Base-by-base conservation (phyloP, 2,888 invertebrate genomes). In the Synanthedon andrenaeformis region DNA sequence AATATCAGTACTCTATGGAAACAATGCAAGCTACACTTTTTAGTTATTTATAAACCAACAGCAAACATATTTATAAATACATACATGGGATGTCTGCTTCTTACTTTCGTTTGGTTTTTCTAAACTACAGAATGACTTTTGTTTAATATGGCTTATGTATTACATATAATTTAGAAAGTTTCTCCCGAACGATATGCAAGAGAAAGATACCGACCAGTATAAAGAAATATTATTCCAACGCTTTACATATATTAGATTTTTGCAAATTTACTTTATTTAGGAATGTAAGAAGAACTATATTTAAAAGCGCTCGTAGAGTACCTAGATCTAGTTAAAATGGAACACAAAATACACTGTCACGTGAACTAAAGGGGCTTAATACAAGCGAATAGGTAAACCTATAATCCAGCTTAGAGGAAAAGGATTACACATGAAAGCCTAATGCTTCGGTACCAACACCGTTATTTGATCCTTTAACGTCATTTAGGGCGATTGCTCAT, bases 381-480 rank as follows among this genome's bases (percentile, higher is more conserved):
- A 64, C 69, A 64, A 69, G 66, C 67, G 72, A 72, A 73, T 74
- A 75, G 75, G 75, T 70, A 73, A 71, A 75, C 77, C 76, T 71
- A 75, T 83, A 83, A 84, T 81, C 82, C 82, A 71, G 80, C 79
- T 82, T 80, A 77, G 72, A 67, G 71, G 71, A 67, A 64, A 71
- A 68, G 80, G 82, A 81, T 83, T 83, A 82, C 74, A 69, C 63
- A 67, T 72, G 74, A 74, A 78, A 74, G 77, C 78, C 72, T 81
- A 77, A 81, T 76, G 75, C 74, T 66, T 65, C 70, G 67, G 66
- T 66, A 64, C 65, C 64, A 66, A 72, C 67, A 62, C 69, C 74
- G 77, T 76, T 75, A 76, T 72, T 73, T 78, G 76, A 81, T 80
- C 76, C 75, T 64, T 69, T 63, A 63, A 66, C 65, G 67, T 70